Base-by-base conservation (phyloP, 2,797 vertebrate genomes). In the Hypotaenidia philippensis region DNA sequence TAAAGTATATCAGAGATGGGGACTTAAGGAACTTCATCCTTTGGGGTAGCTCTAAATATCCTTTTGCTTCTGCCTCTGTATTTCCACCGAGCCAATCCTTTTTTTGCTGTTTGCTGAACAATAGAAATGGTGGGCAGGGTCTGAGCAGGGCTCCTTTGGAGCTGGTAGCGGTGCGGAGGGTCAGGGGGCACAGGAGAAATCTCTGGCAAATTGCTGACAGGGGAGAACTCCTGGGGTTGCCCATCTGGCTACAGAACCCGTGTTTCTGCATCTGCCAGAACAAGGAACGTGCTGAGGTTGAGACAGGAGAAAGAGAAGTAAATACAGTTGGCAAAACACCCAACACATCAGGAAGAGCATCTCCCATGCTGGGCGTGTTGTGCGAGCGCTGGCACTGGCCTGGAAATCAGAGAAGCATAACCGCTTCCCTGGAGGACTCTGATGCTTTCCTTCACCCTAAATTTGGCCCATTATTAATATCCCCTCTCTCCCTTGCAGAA, bases 1-100 rank as follows among this genome's bases (percentile, higher is more conserved):
- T 34, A 45, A 94, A 87, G 90, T 69, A 27, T 72, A 75, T 96
- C 90, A 89, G 85, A 95, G 94, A 86, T 25, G 77, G 66, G 72
- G 50, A 71, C 87, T 96, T 89, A 10, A 50, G 38, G 59, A 72
- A 59, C 44, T 65, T 81, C 44, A 47, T 90, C 66, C 59, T 87
- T 76, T 36, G 57, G 27, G 18, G 40, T 47, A 56, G 59, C 29
- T 80, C 60, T 50, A 70, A 92, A 75, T 75, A 83, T 20, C 34
- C 23, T 11, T 23, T 11, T 66, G 47, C 36, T 53, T 80, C 55
- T 81, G 23, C 11, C 16, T 83, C 45, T 53, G 44, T 61, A 66
- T 70, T 81, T 85, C 50, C 31, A 76, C 31, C 53, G 40, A 32
- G 59, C n/a, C 75, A 89, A 10, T 53, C 36, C 22, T 27, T 13